phyloP scores from a whole-genome alignment of 1,140 invertebrate genomes.

The Leucophenga varia region DNA sequence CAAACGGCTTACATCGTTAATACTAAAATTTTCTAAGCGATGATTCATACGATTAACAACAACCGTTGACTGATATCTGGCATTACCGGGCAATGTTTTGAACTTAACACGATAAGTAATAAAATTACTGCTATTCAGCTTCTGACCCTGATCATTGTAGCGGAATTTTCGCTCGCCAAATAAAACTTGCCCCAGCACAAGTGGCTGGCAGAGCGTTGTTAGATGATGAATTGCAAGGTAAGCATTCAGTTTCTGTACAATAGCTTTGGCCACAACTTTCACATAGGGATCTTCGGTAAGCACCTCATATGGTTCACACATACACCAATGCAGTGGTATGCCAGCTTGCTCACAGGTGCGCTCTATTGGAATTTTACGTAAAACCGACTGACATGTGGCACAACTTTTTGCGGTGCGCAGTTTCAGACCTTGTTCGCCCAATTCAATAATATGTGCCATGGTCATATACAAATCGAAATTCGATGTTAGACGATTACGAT shows the following conservation, averaged over 20 bases:
- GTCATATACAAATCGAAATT: slow-evolving; percentile 79
- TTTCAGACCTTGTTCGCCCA: slow-evolving; percentile 49
- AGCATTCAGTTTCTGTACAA: slow-evolving; percentile 54
- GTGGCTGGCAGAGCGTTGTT: slow-evolving; percentile 7
- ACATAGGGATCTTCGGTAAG: slow-evolving; percentile 42
- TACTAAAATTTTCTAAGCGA: slow-evolving; percentile 14
- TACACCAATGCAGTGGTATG: slow-evolving; percentile 74
- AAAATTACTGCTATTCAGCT: background rate
- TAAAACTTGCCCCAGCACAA: slow-evolving; percentile 12
- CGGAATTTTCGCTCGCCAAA: slow-evolving; percentile 7
- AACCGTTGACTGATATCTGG: slow-evolving; percentile 62
- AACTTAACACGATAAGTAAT: slow-evolving; percentile 16
- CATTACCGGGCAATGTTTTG: slow-evolving; percentile 55
- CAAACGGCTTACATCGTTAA: slow-evolving; percentile 60
- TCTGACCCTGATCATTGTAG: too few relatives aligned
- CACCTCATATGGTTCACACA: slow-evolving; percentile 61
- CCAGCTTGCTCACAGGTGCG: slow-evolving; percentile 70
- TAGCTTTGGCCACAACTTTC: slow-evolving; percentile 53
- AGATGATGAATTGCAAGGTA: slow-evolving; percentile 5
- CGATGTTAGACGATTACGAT: slow-evolving; percentile 72
- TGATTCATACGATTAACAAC: slow-evolving; percentile 42
- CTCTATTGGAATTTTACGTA: slow-evolving; percentile 62
- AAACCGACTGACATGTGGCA: slow-evolving; percentile 66
- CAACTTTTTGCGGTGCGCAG: too few relatives aligned
- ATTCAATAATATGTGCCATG: slow-evolving; percentile 47